phyloP scores from a whole-genome alignment of 2,797 vertebrate species.

The Gallirallus australis region DNA sequence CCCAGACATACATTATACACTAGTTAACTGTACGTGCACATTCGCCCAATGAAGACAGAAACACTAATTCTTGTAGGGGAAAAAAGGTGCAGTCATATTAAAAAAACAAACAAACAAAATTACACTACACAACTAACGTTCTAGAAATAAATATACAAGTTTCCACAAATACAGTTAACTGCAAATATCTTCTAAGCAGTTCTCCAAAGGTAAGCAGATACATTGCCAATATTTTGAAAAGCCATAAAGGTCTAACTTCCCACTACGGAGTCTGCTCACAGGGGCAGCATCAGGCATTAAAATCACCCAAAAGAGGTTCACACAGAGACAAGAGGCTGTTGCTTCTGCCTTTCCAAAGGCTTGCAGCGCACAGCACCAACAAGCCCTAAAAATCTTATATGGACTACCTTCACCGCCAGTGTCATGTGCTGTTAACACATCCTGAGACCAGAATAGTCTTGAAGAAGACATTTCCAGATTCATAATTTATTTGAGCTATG shows the following conservation, averaged over 20 bases:
- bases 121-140: background rate
- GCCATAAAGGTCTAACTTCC: background rate
- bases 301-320: background rate
- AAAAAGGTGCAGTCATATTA: background rate
- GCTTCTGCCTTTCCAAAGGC: background rate
- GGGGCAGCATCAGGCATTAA: background rate
- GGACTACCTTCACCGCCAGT: background rate
- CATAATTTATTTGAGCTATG: background rate
- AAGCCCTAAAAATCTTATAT: background rate
- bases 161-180: background rate
- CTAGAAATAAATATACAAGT: background rate
- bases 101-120: background rate
- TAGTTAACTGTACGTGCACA: background rate
- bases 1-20: background rate
- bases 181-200: background rate
- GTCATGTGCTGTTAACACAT: background rate
- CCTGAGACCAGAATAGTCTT: background rate
- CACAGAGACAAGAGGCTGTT: background rate
- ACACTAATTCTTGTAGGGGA: background rate
- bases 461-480: background rate
- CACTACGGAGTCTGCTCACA: background rate
- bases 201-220: background rate
- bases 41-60: background rate
- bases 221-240: background rate
- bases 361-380: background rate